Conservation (phyloP, 64 coral and sea anemone species). For the Acropora yongei region DNA sequence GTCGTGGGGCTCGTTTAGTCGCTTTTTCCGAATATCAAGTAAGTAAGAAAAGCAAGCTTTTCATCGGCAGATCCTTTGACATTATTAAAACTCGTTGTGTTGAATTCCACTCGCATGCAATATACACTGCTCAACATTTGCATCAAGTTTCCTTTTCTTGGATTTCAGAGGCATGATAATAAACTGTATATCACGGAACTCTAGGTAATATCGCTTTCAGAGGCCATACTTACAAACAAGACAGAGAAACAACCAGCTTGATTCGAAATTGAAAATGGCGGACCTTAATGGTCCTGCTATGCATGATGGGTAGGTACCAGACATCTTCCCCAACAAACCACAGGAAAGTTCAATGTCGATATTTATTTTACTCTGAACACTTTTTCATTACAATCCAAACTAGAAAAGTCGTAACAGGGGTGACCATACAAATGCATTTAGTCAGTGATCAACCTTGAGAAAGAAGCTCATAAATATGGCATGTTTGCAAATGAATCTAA, state of each 20-base stretch:
- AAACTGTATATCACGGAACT: conserved; percentile 5
- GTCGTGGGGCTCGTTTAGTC: no score
- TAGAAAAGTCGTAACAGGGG: neutral
- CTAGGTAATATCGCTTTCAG: neutral
- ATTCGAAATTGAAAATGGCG: no score
- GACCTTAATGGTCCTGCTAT: no score
- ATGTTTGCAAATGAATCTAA: neutral
- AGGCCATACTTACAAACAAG: conserved; percentile 8
- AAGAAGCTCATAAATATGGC: neutral
- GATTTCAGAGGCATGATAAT: neutral
- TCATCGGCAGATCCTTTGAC: neutral
- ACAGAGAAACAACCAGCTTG: no score
- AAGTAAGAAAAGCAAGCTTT: conserved; percentile 19
- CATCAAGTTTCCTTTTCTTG: no score
- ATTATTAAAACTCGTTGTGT: no score
- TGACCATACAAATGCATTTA: neutral
- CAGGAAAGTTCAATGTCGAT: no score
- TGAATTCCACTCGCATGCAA: no score
- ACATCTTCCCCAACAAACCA: neutral
- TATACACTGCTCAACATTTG: no score
- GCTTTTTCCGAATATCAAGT: conserved; percentile 18
- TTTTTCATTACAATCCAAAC: neutral
- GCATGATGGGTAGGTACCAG: neutral
- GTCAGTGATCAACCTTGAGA: neutral
- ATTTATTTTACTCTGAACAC: neutral